Percentiles rank a stretch among this genome's conserved stretches.
Conservation (phyloP, 1,140 invertebrate species). For the Pseudomyrmex pallidus region DNA sequence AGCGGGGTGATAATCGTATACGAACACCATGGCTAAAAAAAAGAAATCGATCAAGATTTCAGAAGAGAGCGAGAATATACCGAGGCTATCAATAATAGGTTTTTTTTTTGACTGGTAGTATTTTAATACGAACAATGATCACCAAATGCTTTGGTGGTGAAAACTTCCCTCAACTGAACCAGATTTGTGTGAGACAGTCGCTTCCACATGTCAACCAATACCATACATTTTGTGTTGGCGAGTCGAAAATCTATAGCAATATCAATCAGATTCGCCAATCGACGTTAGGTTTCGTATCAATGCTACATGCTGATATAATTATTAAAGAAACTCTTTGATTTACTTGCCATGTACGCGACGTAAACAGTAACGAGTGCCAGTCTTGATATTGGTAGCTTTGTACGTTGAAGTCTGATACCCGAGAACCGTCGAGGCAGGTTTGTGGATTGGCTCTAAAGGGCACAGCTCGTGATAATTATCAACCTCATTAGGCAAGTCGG, state of each 20-base stretch:
- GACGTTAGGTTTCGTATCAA: no score
- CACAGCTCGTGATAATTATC: conserved; percentile 96
- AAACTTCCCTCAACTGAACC: conserved; percentile 95
- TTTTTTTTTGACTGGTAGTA: background rate
- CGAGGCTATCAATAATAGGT: background rate
- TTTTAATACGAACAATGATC: conserved; percentile 93
- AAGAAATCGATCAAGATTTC: conserved; percentile 45
- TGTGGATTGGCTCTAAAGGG: conserved; percentile 90
- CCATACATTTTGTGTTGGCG: conserved; percentile 93
- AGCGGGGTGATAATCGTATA: conserved; percentile 97
- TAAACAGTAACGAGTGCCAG: conserved; percentile 93
- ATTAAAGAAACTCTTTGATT: background rate
- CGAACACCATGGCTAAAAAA: conserved; percentile 95
- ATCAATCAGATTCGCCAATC: background rate
- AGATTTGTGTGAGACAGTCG: conserved; percentile 97
- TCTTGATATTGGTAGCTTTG: conserved; percentile 95
- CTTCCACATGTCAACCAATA: conserved; percentile 96
- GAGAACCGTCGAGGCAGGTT: conserved; percentile 88
- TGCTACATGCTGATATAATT: background rate
- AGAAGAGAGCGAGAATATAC: background rate
- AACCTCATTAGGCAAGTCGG: conserved; percentile 93
- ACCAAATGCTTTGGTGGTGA: conserved; percentile 97
- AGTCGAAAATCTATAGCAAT: conserved; percentile 89
- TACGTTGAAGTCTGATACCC: conserved; percentile 95
- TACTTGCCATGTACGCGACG: conserved; percentile 93